Evolutionary conservation across 2,888 invertebrate genomes (phyloP), one percentile per base, ranked within the genome.

Genomic region (Athalia rosae): DNA sequence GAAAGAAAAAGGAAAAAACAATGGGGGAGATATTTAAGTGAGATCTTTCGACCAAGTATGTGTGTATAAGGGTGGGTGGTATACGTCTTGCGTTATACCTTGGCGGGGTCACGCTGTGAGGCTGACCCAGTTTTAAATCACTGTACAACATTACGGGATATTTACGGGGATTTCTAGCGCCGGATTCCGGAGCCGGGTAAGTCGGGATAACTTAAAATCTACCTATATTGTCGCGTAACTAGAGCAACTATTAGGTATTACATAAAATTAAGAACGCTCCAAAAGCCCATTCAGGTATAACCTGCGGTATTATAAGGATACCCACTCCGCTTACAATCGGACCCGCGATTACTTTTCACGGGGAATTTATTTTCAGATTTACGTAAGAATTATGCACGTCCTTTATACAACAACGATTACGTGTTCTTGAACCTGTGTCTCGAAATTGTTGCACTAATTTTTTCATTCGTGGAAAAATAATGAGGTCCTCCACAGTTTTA

Each of bases 101-200:
- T 28, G 28, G 64, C 64, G 47, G 50, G 50, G 50, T 7, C 63
- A 5, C 13, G 59, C 59, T 59, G 73, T 67, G 69, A 77, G 78
- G 77, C 78, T 84, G 83, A 81, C 83, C 84, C 81, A 84, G 83
- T 84, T 84, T 84, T 81, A 81, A 80, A 81, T 84, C 83, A 83
- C 82, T 28, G 28, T 28, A 28, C 28, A 28, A 28, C 28, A 28
- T 28, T 28, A 28, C 28, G 28, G 76, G 78, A 83, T 82, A 81
- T 84, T 82, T 81, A 82, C 80, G 78, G 73, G 56, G 77, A 15
- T 80, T 62, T 8, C 48, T 41, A 79, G 80, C 4, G 53, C 43
- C 28, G 41, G 15, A 6, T 28, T 43, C 53, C 56, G 53, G 28
- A 50, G 3, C n/a, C 7, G 28, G 28, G 61, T 73, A 73, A 73